Evolutionary conservation across 2,113 vertebrate genomes (phyloP), one percentile per base, ranked within the genome.

Genomic region (Onychorhynchus coronatus): DNA sequence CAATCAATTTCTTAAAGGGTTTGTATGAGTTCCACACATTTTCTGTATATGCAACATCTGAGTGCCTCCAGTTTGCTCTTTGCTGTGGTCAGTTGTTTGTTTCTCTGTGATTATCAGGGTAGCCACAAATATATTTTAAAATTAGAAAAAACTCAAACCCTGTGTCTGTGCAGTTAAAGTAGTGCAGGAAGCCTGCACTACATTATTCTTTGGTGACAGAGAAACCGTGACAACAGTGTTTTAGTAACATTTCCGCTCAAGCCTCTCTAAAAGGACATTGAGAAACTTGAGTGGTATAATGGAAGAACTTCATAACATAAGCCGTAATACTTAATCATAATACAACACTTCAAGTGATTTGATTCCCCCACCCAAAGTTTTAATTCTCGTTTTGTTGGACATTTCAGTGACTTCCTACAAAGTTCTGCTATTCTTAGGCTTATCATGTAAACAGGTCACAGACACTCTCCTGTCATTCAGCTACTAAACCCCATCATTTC

Each of bases 111-210:
- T 91, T 92, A 87, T 86, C 70, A 68, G 84, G 73, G 79, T 86
- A 91, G 88, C 61, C 85, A 91, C 72, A 80, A 93, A 67, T 61
- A 53, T 72, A 75, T 93, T 93, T 84, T 93, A 44, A 91, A 88
- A 22, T 71, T 53, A 81, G 56, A 78, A 47, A 88, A 88, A 50
- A 30, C 53, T 76, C 78, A 65, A 90, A n/a, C 66, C 35, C 31
- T 50, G 37, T 85, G 82, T 65, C 87, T 73, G 52, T 62, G 27
- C 3, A 2, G 65, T 58, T 93, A 58, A 93, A 97, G 39, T 16
- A 85, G 89, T 24, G 82, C 95, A 94, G 97, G 97, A 98, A 97
- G 91, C 89, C 50, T 42, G 10, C 68, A 41, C 46, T 77, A 59
- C 63, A 37, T 88, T 80, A 83, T 89, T 95, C 50, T 74, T 86